These are phyloP conservation scores for Emydoidea blandingii DNA, from an alignment of 2,797 vertebrate species.

Conservation along the genomic window DNA sequence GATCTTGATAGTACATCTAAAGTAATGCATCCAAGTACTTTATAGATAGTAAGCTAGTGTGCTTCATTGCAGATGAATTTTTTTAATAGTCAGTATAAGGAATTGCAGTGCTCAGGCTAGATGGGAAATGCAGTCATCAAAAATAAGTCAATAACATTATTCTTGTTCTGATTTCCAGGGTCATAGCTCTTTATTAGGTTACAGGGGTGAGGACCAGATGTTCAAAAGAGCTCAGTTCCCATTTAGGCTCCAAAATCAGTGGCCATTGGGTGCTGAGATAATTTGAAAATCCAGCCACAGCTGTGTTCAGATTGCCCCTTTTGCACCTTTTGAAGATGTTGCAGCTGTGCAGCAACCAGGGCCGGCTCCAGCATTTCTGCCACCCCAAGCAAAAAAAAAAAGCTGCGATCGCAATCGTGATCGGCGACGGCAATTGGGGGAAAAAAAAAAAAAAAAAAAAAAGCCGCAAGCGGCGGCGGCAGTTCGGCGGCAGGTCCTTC, in stretches of 20 bases:
- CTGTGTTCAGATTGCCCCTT: neutral
- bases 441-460: too few relatives aligned
- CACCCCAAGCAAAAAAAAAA: too few relatives aligned
- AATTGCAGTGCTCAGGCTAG: neutral
- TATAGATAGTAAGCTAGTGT: neutral
- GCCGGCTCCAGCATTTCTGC: too few relatives aligned
- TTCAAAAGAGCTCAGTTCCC: neutral
- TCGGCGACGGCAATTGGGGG: too few relatives aligned
- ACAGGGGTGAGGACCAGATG: neutral
- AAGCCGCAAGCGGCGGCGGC: too few relatives aligned
- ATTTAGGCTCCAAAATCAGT: neutral
- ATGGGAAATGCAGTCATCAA: neutral
- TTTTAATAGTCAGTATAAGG: neutral
- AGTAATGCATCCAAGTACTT: neutral
- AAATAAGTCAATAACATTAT: neutral
- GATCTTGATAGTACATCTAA: neutral
- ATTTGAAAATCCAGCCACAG: constrained; percentile 23
- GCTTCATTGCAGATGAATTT: neutral
- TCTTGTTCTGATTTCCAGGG: neutral
- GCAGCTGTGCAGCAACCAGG: neutral
- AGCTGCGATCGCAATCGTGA: too few relatives aligned
- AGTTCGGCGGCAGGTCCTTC: too few relatives aligned
- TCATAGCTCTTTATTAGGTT: neutral
- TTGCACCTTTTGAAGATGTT: constrained; percentile 5
- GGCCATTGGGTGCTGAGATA: neutral